phyloP scores from a whole-genome alignment of 1,140 invertebrate genomes.

The Hylaeus volcanicus region DNA sequence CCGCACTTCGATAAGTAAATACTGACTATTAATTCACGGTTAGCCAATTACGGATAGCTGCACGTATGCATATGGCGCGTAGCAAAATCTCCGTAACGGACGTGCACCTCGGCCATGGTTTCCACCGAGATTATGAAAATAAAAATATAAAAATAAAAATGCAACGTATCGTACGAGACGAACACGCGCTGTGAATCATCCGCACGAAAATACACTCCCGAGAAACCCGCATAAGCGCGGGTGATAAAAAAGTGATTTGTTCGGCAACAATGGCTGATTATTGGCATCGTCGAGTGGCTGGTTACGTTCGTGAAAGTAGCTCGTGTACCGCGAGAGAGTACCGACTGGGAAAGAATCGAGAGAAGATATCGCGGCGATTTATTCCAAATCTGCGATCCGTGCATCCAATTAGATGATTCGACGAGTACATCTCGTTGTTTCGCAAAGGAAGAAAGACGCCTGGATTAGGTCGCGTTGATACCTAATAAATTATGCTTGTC shows the following conservation, averaged over 20 bases:
- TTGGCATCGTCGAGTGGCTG: constrained; percentile 15
- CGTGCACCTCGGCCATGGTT: constrained; percentile 25
- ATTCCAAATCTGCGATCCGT: not conserved
- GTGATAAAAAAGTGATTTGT: constrained; percentile 27
- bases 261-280: constrained; percentile 15
- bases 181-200: constrained; percentile 55
- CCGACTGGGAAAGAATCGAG: not conserved
- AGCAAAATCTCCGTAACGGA: not conserved
- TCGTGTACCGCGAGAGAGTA: not conserved
- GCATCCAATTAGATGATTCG: constrained; percentile 4
- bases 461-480: not conserved
- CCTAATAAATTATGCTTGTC: constrained; percentile 10
- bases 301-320: constrained; percentile 30
- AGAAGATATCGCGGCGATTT: constrained; percentile 14
- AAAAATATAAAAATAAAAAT: constrained; percentile 34
- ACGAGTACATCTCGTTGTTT: not conserved
- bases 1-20: constrained; percentile 8
- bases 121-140: constrained; percentile 49
- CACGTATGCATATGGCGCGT: constrained; percentile 19
- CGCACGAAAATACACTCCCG: constrained; percentile 51
- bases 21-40: constrained; percentile 26
- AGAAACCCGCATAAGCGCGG: constrained; percentile 14
- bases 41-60: constrained; percentile 36
- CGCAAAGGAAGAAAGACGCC: not conserved
- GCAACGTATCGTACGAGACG: constrained; percentile 41